phyloP scores from a whole-genome alignment of 2,888 invertebrate species.

The Carabus problematicus region DNA sequence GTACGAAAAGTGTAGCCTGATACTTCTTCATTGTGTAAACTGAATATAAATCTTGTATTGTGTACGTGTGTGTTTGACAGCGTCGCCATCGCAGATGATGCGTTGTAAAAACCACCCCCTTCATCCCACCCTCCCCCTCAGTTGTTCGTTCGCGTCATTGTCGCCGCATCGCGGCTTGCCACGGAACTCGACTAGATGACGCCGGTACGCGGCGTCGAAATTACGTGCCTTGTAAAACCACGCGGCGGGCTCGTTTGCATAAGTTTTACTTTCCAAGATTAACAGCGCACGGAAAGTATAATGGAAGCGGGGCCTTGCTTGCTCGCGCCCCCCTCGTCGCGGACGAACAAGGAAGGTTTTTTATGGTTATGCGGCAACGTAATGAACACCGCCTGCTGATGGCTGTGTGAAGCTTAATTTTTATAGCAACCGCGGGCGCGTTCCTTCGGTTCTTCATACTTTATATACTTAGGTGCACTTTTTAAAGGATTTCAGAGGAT shows the following conservation, averaged over 20 bases:
- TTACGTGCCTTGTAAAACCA: slow-evolving; percentile 61
- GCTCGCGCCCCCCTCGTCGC: slow-evolving; percentile 7
- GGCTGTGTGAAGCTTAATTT: slow-evolving; percentile 57
- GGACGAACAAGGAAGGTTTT: slow-evolving; percentile 49
- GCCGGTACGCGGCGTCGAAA: slow-evolving; percentile 49
- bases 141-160: not conserved
- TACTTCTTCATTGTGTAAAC: slow-evolving; percentile 48
- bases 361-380: slow-evolving; percentile 57
- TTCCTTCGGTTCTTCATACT: slow-evolving; percentile 54
- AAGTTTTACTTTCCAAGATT: slow-evolving; percentile 61
- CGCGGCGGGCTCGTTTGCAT: slow-evolving; percentile 60
- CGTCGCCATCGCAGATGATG: slow-evolving; percentile 51
- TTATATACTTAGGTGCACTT: slow-evolving; percentile 58
- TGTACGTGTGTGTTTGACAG: slow-evolving; percentile 54
- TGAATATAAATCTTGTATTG: slow-evolving; percentile 56
- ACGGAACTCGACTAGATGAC: not conserved
- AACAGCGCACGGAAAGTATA: slow-evolving; percentile 59
- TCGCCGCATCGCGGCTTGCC: not conserved
- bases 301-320: slow-evolving; percentile 52
- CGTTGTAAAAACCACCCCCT: slow-evolving; percentile 53
- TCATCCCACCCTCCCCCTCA: slow-evolving; percentile 38
- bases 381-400: slow-evolving; percentile 55
- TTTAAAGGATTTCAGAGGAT: slow-evolving; percentile 59
- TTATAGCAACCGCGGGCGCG: slow-evolving; percentile 54
- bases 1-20: slow-evolving; percentile 44